Conservation (phyloP, 2,113 vertebrate species). For the Sardina pilchardus region DNA sequence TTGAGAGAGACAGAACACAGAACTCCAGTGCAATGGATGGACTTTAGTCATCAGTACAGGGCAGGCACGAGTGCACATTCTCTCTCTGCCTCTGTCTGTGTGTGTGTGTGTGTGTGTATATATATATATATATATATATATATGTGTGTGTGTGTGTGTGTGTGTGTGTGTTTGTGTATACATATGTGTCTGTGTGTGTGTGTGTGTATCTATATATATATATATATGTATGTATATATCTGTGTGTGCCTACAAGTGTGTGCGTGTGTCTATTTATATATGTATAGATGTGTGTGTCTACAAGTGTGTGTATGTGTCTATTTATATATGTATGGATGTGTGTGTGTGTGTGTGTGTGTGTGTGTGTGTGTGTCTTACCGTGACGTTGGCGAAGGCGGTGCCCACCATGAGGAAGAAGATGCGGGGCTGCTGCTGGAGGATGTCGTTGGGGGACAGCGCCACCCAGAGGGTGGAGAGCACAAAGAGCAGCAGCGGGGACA, state of each 20-base stretch:
- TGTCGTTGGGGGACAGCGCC: constrained; percentile 78
- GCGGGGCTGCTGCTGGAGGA: constrained; percentile 87
- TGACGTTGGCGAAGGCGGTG: constrained; percentile 93
- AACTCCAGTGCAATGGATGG: not conserved
- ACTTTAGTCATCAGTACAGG: too few relatives aligned
- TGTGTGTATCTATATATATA: not conserved
- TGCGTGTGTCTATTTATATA: not conserved
- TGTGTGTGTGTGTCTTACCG: constrained; percentile 74
- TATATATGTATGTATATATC: not conserved
- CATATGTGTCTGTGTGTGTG: not conserved
- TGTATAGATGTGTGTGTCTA: not conserved
- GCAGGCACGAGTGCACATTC: too few relatives aligned
- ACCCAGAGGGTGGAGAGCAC: constrained; percentile 85
- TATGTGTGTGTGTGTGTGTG: not conserved
- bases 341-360: not conserved
- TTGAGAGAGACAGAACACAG: not conserved
- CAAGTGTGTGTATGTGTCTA: not conserved
- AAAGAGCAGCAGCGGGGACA: constrained; percentile 90
- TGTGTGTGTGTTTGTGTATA: not conserved
- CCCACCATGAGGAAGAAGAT: constrained; percentile 96
- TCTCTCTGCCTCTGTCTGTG: too few relatives aligned
- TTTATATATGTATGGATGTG: not conserved
- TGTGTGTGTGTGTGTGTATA: not conserved
- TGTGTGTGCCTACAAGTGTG: not conserved
- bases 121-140: not conserved